phyloP scores from a whole-genome alignment of 2,888 invertebrate species.

The Nudaria mundana region DNA sequence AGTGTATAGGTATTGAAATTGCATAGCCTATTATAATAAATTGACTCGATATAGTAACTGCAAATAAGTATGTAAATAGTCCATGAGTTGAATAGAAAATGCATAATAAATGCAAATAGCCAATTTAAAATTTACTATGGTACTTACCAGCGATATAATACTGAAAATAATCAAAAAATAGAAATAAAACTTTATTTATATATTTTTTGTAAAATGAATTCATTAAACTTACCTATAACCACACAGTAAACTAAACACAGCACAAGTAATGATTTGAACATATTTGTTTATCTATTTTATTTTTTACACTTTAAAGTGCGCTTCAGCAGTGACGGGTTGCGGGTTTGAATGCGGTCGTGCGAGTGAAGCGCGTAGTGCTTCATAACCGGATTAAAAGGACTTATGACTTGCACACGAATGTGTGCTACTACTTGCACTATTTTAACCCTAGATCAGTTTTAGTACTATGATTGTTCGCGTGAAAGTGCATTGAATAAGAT shows the following conservation, averaged over 20 bases:
- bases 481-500: slow-evolving; percentile 22
- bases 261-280: slow-evolving; percentile 63
- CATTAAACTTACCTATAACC: slow-evolving; percentile 60
- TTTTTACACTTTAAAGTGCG: slow-evolving; percentile 31
- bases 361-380: slow-evolving; percentile 64
- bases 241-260: slow-evolving; percentile 64
- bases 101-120: not conserved
- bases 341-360: slow-evolving; percentile 52
- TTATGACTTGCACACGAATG: slow-evolving; percentile 43
- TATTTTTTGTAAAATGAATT: not conserved
- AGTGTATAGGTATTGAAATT: not conserved
- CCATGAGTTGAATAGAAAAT: not conserved
- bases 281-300: slow-evolving; percentile 33
- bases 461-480: slow-evolving; percentile 14
- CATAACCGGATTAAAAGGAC: slow-evolving; percentile 66
- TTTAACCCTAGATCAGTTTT: slow-evolving; percentile 16
- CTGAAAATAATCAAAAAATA: too few species aligned
- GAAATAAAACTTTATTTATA: too few species aligned
- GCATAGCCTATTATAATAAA: slow-evolving; percentile 11
- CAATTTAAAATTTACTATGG: not conserved
- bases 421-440: slow-evolving; percentile 30
- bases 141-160: too few species aligned
- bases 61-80: not conserved
- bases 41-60: slow-evolving; percentile 3
- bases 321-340: slow-evolving; percentile 39